A percentile compares a stretch with the other conserved stretches of the same genome.
Conservation (phyloP, 2,888 invertebrate species). For the Camponotus fellah region DNA sequence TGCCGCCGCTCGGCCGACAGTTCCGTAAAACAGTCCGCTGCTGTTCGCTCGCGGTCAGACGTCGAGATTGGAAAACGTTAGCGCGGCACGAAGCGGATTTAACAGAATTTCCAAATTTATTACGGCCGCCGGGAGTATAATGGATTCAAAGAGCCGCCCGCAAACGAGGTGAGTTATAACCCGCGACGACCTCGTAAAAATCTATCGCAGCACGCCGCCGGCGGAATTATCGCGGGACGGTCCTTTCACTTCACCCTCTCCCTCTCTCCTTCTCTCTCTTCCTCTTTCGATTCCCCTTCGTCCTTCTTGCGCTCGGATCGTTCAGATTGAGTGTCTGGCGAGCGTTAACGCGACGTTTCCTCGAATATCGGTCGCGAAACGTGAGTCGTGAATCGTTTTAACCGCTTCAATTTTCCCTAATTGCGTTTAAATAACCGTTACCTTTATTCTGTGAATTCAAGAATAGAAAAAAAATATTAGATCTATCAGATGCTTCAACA, state of each 20-base stretch:
- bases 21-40: constrained; percentile 54
- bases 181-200: constrained; percentile 53
- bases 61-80: constrained; percentile 67
- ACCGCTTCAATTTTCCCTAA: not conserved
- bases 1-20: constrained; percentile 70
- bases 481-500: not conserved
- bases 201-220: constrained; percentile 50
- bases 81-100: constrained; percentile 40
- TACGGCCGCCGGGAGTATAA: constrained; percentile 51
- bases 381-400: not conserved
- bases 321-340: not conserved
- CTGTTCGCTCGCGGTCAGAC: constrained; percentile 54
- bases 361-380: not conserved
- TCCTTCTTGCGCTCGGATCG: constrained; percentile 12
- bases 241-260: not conserved
- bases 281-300: constrained; percentile 12
- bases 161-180: constrained; percentile 54
- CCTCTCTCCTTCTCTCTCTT: not conserved
- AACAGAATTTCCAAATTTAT: constrained; percentile 57
- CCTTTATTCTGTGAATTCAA: not conserved
- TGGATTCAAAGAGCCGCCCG: constrained; percentile 54
- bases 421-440: not conserved
- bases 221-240: constrained; percentile 28
- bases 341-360: constrained; percentile 14
- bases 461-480: not conserved